A percentile compares a stretch with the other conserved stretches of the same genome.
phyloP scores from a whole-genome alignment of 2,797 vertebrate genomes.

The Xenentodon cancila region DNA sequence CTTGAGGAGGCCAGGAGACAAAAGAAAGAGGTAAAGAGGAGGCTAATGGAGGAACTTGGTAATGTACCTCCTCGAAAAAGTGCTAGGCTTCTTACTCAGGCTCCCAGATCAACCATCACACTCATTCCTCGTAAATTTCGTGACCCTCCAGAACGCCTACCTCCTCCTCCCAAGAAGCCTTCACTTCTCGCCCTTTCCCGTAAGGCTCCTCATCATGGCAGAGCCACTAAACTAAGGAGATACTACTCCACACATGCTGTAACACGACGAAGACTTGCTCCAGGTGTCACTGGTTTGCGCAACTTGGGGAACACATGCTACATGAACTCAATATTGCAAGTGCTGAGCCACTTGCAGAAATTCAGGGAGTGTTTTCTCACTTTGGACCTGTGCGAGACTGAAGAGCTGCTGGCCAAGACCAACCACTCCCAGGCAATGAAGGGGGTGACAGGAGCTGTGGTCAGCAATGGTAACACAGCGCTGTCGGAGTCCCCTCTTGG shows the following conservation, averaged over 20 bases:
- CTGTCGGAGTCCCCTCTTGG: constrained; percentile 74
- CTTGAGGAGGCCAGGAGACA: constrained; percentile 87
- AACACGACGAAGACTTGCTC: constrained; percentile 85
- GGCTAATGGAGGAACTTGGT: constrained; percentile 92
- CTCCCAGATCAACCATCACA: constrained; percentile 83
- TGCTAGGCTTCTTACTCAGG: constrained; percentile 91
- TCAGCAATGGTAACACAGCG: constrained; percentile 71
- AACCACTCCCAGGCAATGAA: constrained; percentile 80
- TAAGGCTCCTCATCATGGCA: constrained; percentile 72
- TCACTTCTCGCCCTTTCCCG: constrained; percentile 70
- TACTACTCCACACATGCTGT: constrained; percentile 85
- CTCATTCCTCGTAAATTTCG: constrained; percentile 89
- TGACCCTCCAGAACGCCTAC: constrained; percentile 83
- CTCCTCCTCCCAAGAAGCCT: constrained; percentile 71
- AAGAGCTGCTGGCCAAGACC: constrained; percentile 93
- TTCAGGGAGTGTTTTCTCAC: constrained; percentile 99
- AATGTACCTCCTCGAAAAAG: constrained; percentile 94
- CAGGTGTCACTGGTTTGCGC: constrained; percentile 94
- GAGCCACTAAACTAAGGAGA: constrained; percentile 79
- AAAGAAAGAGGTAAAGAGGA: constrained; percentile 91
- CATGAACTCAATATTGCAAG: constrained; percentile 99
- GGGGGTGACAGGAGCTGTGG: constrained; percentile 77
- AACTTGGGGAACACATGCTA: constrained; percentile 99
- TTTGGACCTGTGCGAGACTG: constrained; percentile 94
- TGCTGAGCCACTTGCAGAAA: constrained; percentile 98